Percentiles rank a stretch among this genome's conserved stretches.
phyloP scores from a whole-genome alignment of 2,888 invertebrate species.

The Serripes groenlandicus region DNA sequence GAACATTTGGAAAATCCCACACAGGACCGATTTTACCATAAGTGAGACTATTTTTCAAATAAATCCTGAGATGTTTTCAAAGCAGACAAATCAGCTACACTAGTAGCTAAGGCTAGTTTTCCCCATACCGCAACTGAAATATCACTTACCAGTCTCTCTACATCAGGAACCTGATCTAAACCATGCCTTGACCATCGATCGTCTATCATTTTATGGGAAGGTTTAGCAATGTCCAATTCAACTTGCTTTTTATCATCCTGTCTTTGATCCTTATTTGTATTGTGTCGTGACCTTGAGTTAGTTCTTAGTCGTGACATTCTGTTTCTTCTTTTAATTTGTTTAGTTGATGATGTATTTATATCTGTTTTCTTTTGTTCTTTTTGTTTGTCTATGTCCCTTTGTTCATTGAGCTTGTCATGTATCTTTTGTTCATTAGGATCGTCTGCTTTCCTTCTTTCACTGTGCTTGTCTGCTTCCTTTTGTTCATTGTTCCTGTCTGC shows the following conservation, averaged over 20 bases:
- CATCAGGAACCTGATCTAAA: slow-evolving; percentile 52
- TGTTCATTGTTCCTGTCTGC: no score
- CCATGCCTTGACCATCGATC: slow-evolving; percentile 42
- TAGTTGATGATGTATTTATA: neutral
- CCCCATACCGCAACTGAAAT: neutral
- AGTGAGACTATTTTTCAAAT: no score
- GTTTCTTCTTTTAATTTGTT: neutral
- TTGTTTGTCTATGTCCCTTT: neutral
- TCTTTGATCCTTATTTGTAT: neutral
- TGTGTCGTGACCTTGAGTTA: no score
- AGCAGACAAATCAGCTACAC: neutral
- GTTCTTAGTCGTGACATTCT: no score
- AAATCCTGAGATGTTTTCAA: neutral
- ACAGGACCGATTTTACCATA: no score
- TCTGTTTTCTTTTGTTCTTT: no score
- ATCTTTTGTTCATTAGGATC: no score
- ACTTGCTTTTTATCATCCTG: neutral
- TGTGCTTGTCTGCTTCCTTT: no score
- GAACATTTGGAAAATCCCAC: no score
- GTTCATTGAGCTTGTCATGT: no score
- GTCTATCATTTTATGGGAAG: neutral
- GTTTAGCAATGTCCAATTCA: neutral
- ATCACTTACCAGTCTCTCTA: slow-evolving; percentile 47
- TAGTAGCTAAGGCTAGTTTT: no score
- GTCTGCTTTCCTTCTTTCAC: no score